These are phyloP conservation scores for Leptopilina myrica DNA, from an alignment of 2,888 invertebrate genomes.

Conservation along the genomic window DNA sequence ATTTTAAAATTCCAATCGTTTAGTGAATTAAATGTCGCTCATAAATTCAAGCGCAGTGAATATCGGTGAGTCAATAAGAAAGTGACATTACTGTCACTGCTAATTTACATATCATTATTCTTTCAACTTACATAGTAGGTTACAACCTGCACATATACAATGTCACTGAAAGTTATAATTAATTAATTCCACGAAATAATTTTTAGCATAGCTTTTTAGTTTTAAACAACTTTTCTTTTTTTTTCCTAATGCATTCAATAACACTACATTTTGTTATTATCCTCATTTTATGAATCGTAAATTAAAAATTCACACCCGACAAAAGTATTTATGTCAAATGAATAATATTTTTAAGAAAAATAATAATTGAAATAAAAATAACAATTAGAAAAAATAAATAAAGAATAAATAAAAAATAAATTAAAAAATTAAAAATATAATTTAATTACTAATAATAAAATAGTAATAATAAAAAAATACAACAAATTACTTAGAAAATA, in stretches of 20 bases:
- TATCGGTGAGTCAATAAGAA: constrained; percentile 22
- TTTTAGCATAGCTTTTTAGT: no score
- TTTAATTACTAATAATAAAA: not conserved
- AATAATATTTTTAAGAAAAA: no score
- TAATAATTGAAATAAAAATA: no score
- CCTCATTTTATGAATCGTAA: no score
- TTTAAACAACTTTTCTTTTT: no score
- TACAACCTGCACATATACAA: not conserved
- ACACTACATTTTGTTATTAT: no score
- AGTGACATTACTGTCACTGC: constrained; percentile 30
- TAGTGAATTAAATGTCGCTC: constrained; percentile 8
- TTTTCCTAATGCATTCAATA: no score
- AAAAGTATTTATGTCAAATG: no score
- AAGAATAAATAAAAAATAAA: not conserved
- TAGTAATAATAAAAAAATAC: not conserved
- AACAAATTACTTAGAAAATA: not conserved
- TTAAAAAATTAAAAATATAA: no score
- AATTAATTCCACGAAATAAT: no score
- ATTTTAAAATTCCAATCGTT: not conserved
- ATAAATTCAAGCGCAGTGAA: constrained; percentile 3
- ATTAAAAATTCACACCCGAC: no score
- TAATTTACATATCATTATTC: constrained; percentile 7
- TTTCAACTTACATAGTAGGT: not conserved
- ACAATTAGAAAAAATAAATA: not conserved
- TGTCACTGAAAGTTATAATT: not conserved